Base-by-base conservation (phyloP, 2,888 invertebrate genomes). In the Cetonia aurata region DNA sequence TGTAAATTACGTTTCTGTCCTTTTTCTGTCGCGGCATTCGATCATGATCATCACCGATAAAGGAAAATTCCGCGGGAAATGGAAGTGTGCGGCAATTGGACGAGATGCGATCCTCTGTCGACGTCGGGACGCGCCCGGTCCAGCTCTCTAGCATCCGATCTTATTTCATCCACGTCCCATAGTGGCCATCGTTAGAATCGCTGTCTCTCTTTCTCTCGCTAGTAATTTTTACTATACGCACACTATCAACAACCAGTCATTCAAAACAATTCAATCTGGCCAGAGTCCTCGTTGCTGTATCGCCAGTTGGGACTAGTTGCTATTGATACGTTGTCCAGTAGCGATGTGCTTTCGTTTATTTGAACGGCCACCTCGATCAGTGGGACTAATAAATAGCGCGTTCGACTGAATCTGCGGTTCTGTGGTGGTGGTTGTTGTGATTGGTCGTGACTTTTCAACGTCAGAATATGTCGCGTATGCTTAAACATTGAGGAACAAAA, bases 181-280 rank as follows among this genome's bases (percentile, higher is more conserved):
- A 2, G 44, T 44, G 6, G 13, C 44, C 44, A 44, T 10, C 44
- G 13, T 44, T n/a, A 25, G 3, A 4, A n/a, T n/a, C 25, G 25
- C 1, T 25, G 3, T 1, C 25, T 4, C 25, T 25, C 25, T 25
- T 6, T 13, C 6, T 13, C 44, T 44, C 44, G 44, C 44, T 44
- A 25, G 25, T 44, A 1, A 44, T 44, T 44, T n/a, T 44, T 13
- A 44, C 13, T 44, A n/a, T 10, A 44, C 44, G 44, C 13, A 44
- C 44, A 9, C 6, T 10, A 41, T 6, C 10, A n/a, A 48, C 46
- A 48, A 62, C 48, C 62, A 62, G 62, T 62, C 62, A 62, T 62
- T 62, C 62, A 62, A 62, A 62, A 62, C 62, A 62, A 62, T 62
- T 62, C 48, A 33, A 62, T 62, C 62, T 50, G 62, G 48, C 48